phyloP scores from a whole-genome alignment of 2,797 vertebrate species.

The Borostomias antarcticus region DNA sequence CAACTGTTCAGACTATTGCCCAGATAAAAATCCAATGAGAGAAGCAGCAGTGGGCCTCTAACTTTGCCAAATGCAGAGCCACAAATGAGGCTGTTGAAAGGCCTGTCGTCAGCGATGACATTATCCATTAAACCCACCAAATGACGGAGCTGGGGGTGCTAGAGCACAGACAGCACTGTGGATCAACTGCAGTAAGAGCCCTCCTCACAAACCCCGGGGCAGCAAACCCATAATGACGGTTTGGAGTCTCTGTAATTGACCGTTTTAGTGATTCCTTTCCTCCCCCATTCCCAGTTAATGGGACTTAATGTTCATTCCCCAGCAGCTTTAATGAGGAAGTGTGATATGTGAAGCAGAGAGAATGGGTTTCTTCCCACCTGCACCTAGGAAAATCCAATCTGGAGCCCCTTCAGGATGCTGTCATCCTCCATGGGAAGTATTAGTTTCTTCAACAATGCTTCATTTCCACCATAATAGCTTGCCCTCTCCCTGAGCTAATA shows the following conservation, averaged over 20 bases:
- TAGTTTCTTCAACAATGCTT: constrained; percentile 73
- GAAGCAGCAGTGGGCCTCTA: neutral
- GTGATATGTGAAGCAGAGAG: constrained; percentile 59
- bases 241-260: constrained; percentile 57
- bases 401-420: constrained; percentile 64
- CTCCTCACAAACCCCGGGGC: constrained; percentile 38
- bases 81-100: neutral
- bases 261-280: constrained; percentile 51
- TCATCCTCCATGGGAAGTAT: constrained; percentile 60
- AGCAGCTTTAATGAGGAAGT: constrained; percentile 66
- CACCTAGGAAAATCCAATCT: constrained; percentile 74
- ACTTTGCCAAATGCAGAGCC: neutral
- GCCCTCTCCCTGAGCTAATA: constrained; percentile 59
- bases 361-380: constrained; percentile 57
- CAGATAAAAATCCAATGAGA: neutral
- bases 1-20: neutral
- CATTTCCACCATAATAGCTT: constrained; percentile 72
- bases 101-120: neutral
- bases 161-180: constrained; percentile 28
- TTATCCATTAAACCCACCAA: constrained; percentile 5
- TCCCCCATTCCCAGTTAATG: constrained; percentile 52
- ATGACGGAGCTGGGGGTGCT: constrained; percentile 30
- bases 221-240: constrained; percentile 40
- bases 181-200: constrained; percentile 40
- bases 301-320: constrained; percentile 63